Evolutionary conservation across 1,140 invertebrate genomes (phyloP).

Genomic region (Nephotettix cincticeps): DNA sequence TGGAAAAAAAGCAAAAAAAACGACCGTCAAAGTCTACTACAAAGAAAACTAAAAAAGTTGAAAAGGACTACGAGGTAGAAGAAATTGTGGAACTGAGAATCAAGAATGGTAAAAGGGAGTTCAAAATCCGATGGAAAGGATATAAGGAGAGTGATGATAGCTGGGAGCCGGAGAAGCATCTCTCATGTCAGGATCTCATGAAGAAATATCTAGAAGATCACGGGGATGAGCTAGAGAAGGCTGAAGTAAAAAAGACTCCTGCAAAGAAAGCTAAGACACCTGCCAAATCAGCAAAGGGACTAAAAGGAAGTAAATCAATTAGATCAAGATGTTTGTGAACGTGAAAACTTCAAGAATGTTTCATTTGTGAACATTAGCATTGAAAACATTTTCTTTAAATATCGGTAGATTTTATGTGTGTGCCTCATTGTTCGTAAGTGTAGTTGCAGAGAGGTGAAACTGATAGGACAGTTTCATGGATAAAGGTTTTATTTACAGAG

Average conservation of each 20-base stretch:
- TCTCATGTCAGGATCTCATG: conserved; percentile 68
- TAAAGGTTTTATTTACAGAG: too few relatives aligned
- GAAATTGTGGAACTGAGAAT: conserved; percentile 71
- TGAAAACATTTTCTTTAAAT: too few relatives aligned
- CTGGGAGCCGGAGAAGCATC: conserved; percentile 73
- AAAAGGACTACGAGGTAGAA: conserved; percentile 57
- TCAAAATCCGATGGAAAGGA: conserved; percentile 77
- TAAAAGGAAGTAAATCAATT: neutral
- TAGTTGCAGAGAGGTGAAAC: too few relatives aligned
- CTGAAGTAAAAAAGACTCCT: neutral
- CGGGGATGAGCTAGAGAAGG: conserved; percentile 35
- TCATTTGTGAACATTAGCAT: too few relatives aligned
- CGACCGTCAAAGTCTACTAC: neutral
- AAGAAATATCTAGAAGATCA: conserved; percentile 63
- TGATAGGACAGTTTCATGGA: too few relatives aligned
- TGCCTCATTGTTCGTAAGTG: too few relatives aligned
- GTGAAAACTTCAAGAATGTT: too few relatives aligned
- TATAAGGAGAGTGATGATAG: conserved; percentile 62
- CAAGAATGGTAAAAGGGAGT: conserved; percentile 65
- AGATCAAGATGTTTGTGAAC: too few relatives aligned
- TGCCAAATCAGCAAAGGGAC: neutral
- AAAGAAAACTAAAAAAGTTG: neutral
- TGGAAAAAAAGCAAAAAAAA: neutral
- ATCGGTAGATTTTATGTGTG: too few relatives aligned
- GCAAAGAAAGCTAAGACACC: neutral